Base-by-base conservation (phyloP, 2,888 invertebrate species). In the Zaprionus lineosus region DNA sequence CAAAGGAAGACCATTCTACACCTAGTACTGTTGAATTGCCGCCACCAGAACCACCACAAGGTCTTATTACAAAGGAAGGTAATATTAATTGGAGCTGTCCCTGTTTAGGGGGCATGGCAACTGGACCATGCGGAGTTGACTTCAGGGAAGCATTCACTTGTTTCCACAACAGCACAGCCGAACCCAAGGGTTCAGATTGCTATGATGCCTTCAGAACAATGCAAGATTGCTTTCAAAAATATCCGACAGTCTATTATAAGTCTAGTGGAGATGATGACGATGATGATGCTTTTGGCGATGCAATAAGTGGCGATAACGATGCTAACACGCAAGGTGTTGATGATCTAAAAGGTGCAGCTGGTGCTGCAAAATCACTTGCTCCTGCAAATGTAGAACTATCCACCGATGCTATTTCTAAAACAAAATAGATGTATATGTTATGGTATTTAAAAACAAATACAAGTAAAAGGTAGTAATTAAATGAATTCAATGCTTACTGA, bases 1-100 rank as follows among this genome's bases (percentile, higher is more conserved):
- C 95, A 0, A 93, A 93, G 83, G 95, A 94, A 87, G 95, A 96
- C 88, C 94, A 97, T 87, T 90, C 93, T 1, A 88, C 90, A 19
- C 96, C 97, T 0, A 94, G 95, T 85, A 92, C 91, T 47, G 92
- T 96, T 29, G 88, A 89, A 52, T 90, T 96, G 68, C 94, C 96
- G 0, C 93, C 93, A 77, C 92, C 94, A 0, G 95, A 94, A 79
- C 93, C 94, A 1, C 92, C 94, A 52, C 94, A 95, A 34, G 97
- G 98, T 6, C 91, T 98, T 8, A 94, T 98, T 70, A 91, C 95
- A 53, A 92, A 95, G 0, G 95, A 94, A 90, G 98, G 98, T 3
- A 93, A 95, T 62, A 97, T 98, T 70, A 98, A 98, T 91, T 98
- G 98, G 98, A 95, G 95, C 88, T 98, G 98, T 87, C 98, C 98